Base-by-base conservation (phyloP, 2,797 vertebrate species). In the Iguana delicatissima region DNA sequence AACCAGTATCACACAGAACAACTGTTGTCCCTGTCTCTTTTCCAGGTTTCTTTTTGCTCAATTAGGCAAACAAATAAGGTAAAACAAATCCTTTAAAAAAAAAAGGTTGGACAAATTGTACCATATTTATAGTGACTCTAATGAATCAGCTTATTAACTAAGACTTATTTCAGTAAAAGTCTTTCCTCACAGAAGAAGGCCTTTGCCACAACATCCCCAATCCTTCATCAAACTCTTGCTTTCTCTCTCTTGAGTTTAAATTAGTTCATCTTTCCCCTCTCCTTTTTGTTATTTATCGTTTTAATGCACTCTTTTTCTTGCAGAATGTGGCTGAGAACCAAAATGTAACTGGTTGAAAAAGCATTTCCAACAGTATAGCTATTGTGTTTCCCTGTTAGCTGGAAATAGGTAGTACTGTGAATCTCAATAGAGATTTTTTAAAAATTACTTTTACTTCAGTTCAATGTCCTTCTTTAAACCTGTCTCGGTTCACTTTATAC, bases 331-430 rank as follows among this genome's bases (percentile, higher is more conserved):
- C 16, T 50, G 64, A 55, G 84, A 73, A 84, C 64, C 72, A 91
- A 86, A 90, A 91, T 42, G 13, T 14, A 77, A 92, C 32, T 67
- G 84, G 74, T 57, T 81, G 79, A 77, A 88, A 35, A 77, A 35
- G 24, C 12, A 5, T 73, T 81, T 85, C 79, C 69, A 67, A 88
- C 29, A 6, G 52, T 86, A 26, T 81, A 29, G 8, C 7, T 67
- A 13, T 57, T 89, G 26, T 90, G 80, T 38, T 93, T 90, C 74
- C 73, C n/a, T 89, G 67, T 42, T 67, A 57, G 79, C 13, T 91
- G 76, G 89, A 88, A 90, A 52, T 32, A 88, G 79, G 42, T 89
- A 94, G 52, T 1, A 87, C 80, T 87, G 29, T 85, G 85, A 87
- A 92, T 93, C 87, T 86, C 46, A 67, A 0, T 90, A 77, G 76